Conservation (phyloP, 2,113 vertebrate species). For the Helogale parvula region DNA sequence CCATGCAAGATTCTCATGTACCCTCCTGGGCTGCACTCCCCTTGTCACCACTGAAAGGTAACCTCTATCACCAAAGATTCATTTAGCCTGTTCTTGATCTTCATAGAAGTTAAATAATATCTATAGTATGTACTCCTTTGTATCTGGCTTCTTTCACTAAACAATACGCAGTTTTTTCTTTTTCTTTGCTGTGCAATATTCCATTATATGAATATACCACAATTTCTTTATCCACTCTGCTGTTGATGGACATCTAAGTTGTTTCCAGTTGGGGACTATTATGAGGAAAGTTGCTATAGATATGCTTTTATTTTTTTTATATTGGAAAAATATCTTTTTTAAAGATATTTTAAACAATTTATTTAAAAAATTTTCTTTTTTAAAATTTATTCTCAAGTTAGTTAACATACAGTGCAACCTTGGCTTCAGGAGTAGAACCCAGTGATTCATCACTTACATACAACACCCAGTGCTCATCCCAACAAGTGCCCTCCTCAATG, state of each 20-base stretch:
- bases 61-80: neutral
- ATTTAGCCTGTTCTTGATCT: neutral
- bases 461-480: no score
- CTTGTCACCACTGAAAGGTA: neutral
- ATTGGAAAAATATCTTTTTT: no score
- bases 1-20: neutral
- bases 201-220: neutral
- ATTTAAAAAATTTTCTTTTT: no score
- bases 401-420: no score
- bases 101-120: neutral
- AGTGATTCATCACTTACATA: no score
- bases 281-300: neutral
- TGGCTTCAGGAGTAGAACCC: no score
- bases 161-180: neutral
- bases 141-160: neutral
- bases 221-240: neutral
- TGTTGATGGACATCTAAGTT: neutral
- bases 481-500: no score
- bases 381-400: no score
- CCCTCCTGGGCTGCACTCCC: neutral
- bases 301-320: neutral
- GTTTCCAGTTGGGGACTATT: neutral
- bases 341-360: no score
- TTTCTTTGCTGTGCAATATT: neutral
- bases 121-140: neutral